Base-by-base conservation (phyloP, 2,113 vertebrate genomes). In the Misgurnus anguillicaudatus region DNA sequence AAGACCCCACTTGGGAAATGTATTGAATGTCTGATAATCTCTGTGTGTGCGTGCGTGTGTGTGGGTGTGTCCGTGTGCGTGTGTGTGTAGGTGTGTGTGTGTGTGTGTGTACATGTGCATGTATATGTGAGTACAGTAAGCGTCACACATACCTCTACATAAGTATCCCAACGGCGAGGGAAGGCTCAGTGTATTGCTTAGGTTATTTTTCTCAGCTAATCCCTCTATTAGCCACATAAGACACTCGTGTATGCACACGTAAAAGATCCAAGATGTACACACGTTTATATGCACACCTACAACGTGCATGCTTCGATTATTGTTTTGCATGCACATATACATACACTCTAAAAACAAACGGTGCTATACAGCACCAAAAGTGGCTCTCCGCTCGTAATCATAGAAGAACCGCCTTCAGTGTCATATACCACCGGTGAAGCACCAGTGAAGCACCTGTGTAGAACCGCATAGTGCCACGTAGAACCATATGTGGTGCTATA, bases 1-100 rank as follows among this genome's bases (percentile, higher is more conserved):
- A 74, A 74, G 57, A 74, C 57, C 41, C 57, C 57, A 60, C 71
- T 61, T 74, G 41, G 21, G 71, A 74, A 74, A 51, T 68, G 41
- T 62, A 42, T 69, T 66, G 39, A 67, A 62, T 45, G 36, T 24
- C 14, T 21, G 11, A 61, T 67, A 53, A 51, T 61, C 38, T 45
- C 21, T 53, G 69, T 53, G 45, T 61, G 24, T 45, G 63, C n/a
- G n/a, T n/a, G 42, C 45, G 9, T 14, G 36, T 51, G 31, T 69
- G 62, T 58, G 61, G 67, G 55, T 63, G 65, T 45, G 14, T 67
- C 38, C 53, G 36, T 67, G 17, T 67, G 63, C 10, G 19, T 62
- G 13, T 19, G 14, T 76, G 16, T n/a, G 45, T 76, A n/a, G n/a
- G n/a, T n/a, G 42, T 66, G 9, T 14, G 36, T 51, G 31, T 69